Evolutionary conservation across 2,113 vertebrate genomes (phyloP), one percentile per base, ranked within the genome.

Genomic region (Gopherus evgoodei): DNA sequence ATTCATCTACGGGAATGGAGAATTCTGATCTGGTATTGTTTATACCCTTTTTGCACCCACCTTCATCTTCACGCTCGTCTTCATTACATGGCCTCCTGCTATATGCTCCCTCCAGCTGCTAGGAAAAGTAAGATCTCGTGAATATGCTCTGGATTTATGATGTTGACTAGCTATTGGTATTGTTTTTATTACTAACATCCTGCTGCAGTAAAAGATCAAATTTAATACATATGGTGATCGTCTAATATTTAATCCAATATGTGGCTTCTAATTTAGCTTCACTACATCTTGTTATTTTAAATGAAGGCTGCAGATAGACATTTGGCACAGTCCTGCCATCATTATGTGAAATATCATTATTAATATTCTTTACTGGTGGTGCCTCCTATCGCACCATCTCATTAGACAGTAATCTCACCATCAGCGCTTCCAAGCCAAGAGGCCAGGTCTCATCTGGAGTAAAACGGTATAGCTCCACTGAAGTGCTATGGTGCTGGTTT

Each of bases 141-240:
- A 96, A 59, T 84, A 52, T 31, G 0, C 65, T 95, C 50, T 90
- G 92, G 91, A 49, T 95, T 96, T 97, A 69, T 0, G 4, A 93
- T 72, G 82, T 82, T 91, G 94, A 96, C 86, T 89, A 91, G 91
- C 87, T 96, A 25, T 86, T 78, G 87, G 84, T 86, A 87, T 90
- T 96, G 94, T 97, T 96, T 96, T 97, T 76, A 95, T 97, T 97
- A 95, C 69, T 87, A 62, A 95, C 95, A 95, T 97, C 93, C 95
- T 94, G 96, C 75, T 94, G 82, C 29, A 95, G 94, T 96, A 94
- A 97, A 94, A 96, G 80, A 95, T 78, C 92, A 95, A 87, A 96
- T 96, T 81, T 92, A 95, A 92, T 95, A 90, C 95, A 97, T 95
- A 94, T 89, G 95, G 92, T 2, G 10, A 53, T 94, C 88, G 84